Conservation (phyloP, 2,797 vertebrate genomes). For the Microcaecilia unicolor region DNA sequence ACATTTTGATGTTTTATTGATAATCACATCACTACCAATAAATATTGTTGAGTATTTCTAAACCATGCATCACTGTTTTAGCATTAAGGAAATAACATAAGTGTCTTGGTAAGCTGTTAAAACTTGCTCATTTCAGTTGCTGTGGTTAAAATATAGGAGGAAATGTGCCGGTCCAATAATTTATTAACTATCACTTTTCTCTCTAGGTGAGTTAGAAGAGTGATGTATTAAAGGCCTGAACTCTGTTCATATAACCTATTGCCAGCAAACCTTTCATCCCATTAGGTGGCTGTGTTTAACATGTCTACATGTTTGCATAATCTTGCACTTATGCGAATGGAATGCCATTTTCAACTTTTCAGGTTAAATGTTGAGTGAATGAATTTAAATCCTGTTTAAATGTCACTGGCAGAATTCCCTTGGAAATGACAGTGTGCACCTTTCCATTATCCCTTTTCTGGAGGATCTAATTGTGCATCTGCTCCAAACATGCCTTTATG, state of each 20-base stretch:
- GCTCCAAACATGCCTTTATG: no score
- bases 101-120: conserved; percentile 15
- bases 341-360: conserved; percentile 25
- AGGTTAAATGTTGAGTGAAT: conserved; percentile 24
- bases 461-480: no score
- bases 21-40: conserved; percentile 4
- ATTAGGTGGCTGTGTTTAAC: background rate
- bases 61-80: conserved; percentile 10
- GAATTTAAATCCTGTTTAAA: conserved; percentile 39
- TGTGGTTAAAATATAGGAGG: conserved; percentile 28
- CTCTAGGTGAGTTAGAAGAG: conserved; percentile 16
- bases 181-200: conserved; percentile 33
- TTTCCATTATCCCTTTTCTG: no score
- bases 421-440: no score
- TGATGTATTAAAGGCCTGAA: conserved; percentile 21
- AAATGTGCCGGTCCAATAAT: conserved; percentile 14
- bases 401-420: conserved; percentile 23
- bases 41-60: conserved; percentile 8
- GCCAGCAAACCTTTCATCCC: conserved; percentile 4
- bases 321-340: conserved; percentile 17
- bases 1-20: no score
- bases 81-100: background rate
- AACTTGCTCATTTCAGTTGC: conserved; percentile 15
- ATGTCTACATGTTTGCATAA: conserved; percentile 8
- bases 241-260: conserved; percentile 20